These are phyloP conservation scores for Lethocerus indicus DNA, from an alignment of 1,140 invertebrate species.

Conservation along the genomic window DNA sequence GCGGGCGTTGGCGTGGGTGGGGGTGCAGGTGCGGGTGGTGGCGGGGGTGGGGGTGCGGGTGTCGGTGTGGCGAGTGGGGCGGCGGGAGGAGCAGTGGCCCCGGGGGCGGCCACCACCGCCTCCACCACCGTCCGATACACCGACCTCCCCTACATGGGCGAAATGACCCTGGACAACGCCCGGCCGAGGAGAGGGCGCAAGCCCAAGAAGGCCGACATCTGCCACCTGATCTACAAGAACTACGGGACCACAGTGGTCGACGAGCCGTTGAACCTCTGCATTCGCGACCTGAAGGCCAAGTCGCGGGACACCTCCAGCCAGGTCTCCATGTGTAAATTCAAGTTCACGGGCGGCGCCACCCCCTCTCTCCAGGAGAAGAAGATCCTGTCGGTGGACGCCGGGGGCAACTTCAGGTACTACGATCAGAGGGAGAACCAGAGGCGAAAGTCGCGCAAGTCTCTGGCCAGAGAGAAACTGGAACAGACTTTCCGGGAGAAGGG, in stretches of 20 bases:
- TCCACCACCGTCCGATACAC: constrained; percentile 43
- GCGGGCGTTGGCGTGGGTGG: no score
- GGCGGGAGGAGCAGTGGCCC: not conserved
- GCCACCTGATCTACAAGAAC: constrained; percentile 79
- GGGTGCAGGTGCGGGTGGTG: no score
- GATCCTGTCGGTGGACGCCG: constrained; percentile 42
- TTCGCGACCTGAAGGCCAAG: constrained; percentile 35
- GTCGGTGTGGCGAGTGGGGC: no score
- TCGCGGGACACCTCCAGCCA: constrained; percentile 11
- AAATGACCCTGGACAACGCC: constrained; percentile 72
- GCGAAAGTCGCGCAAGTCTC: constrained; percentile 58
- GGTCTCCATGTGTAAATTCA: constrained; percentile 81
- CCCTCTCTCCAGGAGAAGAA: constrained; percentile 78
- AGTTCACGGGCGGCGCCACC: constrained; percentile 76
- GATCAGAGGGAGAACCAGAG: constrained; percentile 10
- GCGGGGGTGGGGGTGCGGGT: no score
- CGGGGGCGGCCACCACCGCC: not conserved
- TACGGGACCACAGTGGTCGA: constrained; percentile 58
- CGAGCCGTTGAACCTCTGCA: constrained; percentile 69
- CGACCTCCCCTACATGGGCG: constrained; percentile 79
- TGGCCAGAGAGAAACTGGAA: constrained; percentile 73
- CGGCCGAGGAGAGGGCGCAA: constrained; percentile 67
- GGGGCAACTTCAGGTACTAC: constrained; percentile 12
- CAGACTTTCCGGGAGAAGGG: constrained; percentile 85
- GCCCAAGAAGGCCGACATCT: constrained; percentile 74